Evolutionary conservation across 2,113 vertebrate species (phyloP).

Genomic region (Passerina amoena): DNA sequence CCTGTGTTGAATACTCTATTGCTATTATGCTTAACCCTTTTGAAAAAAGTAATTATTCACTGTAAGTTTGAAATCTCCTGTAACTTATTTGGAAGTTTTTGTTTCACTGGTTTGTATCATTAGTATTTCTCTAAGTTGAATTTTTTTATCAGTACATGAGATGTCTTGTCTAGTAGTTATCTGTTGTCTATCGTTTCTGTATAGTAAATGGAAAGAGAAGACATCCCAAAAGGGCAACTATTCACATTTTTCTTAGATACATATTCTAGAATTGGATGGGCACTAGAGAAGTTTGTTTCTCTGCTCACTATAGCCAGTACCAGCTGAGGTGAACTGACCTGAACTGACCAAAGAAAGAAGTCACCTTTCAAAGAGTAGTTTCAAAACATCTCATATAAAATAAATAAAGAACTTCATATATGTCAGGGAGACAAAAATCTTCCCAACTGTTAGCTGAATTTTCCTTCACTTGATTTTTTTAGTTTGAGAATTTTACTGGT

Average conservation of each 20-base stretch:
- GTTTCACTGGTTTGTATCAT: not conserved
- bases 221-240: not conserved
- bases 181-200: not conserved
- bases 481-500: conserved; percentile 9
- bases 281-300: not conserved
- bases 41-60: not conserved
- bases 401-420: not conserved
- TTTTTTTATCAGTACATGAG: not conserved
- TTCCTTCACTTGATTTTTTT: conserved; percentile 13
- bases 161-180: not conserved
- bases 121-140: not conserved
- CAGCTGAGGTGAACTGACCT: not conserved
- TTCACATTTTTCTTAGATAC: not conserved
- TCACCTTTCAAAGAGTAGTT: not conserved
- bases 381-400: not conserved
- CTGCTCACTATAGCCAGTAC: not conserved
- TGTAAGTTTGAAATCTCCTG: not conserved
- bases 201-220: not conserved
- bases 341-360: not conserved
- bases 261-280: not conserved
- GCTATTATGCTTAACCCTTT: not conserved
- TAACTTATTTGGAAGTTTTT: not conserved
- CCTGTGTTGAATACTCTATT: not conserved
- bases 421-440: not conserved
- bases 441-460: not conserved